phyloP scores from a whole-genome alignment of 2,797 vertebrate genomes.

The Liparis tanakae region DNA sequence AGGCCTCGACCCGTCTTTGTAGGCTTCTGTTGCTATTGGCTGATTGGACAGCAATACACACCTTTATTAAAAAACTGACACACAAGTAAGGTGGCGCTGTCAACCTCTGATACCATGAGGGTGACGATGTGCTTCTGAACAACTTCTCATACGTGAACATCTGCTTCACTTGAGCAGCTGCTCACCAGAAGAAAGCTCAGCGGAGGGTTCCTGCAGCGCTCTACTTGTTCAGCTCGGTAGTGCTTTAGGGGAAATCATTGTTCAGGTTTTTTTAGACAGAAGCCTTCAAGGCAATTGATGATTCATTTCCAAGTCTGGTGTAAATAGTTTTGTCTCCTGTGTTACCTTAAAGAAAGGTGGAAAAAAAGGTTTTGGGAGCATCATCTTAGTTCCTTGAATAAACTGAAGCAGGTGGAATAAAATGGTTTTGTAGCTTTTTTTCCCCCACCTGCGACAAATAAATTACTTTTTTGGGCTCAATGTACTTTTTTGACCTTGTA shows the following conservation, averaged over 20 bases:
- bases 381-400: too few species aligned
- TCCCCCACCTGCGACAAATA: too few species aligned
- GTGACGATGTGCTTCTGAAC: constrained; percentile 8
- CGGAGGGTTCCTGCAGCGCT: not conserved
- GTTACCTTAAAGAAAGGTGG: not conserved
- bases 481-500: too few species aligned
- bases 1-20: not conserved
- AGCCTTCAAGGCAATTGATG: not conserved
- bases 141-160: constrained; percentile 11
- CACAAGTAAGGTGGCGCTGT: constrained; percentile 11
- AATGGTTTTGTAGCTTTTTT: too few species aligned
- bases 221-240: too few species aligned
- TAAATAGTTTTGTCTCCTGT: not conserved
- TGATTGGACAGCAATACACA: not conserved
- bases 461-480: too few species aligned
- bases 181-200: not conserved
- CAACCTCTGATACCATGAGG: not conserved
- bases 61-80: constrained; percentile 5
- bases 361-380: too few species aligned
- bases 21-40: not conserved
- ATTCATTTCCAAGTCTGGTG: not conserved
- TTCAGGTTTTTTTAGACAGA: not conserved
- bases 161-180: constrained; percentile 14
- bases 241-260: not conserved
- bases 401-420: too few species aligned